Evolutionary conservation across 2,113 vertebrate genomes (phyloP), one percentile per base, ranked within the genome.

Genomic region (Psilopsiagon aymara): DNA sequence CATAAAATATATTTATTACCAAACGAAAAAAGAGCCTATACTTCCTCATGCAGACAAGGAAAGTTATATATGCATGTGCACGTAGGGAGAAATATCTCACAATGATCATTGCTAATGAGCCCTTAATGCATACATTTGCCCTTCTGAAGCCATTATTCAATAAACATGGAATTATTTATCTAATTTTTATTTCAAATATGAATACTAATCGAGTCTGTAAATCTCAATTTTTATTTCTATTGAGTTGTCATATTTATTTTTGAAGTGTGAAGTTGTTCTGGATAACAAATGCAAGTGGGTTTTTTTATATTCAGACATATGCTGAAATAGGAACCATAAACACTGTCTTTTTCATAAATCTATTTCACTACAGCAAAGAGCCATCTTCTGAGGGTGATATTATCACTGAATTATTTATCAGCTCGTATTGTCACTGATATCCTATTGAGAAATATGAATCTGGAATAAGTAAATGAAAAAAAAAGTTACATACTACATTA

Each of bases 191-290:
- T 87, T 49, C 29, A 74, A 43, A 29, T 88, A 67, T 59, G 86
- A 95, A 69, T 9, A 82, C 90, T 86, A 82, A 62, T n/a, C 77
- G n/a, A 80, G 4, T 66, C 53, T 37, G 17, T 74, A 94, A 92
- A 76, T 55, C 21, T 79, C 6, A 16, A 78, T 83, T 93, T 95
- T 64, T 67, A 84, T 95, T 91, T 94, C 41, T 67, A 47, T 57
- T 90, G 63, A 88, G 11, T 51, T 84, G 68, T 86, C 27, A 77
- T 64, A 70, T 68, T 92, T 86, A 95, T 88, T 95, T 51, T 84
- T 78, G 44, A 74, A 94, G 37, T 67, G 43, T 75, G 81, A 85
- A 90, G n/a, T 80, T 55, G 79, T 35, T 70, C 64, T 66, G 77
- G 49, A 91, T 89, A 95, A 91, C 12, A 68, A 87, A 92, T 33